Conservation (phyloP, 2,888 invertebrate species). For the Hydroisotoma schaefferi region DNA sequence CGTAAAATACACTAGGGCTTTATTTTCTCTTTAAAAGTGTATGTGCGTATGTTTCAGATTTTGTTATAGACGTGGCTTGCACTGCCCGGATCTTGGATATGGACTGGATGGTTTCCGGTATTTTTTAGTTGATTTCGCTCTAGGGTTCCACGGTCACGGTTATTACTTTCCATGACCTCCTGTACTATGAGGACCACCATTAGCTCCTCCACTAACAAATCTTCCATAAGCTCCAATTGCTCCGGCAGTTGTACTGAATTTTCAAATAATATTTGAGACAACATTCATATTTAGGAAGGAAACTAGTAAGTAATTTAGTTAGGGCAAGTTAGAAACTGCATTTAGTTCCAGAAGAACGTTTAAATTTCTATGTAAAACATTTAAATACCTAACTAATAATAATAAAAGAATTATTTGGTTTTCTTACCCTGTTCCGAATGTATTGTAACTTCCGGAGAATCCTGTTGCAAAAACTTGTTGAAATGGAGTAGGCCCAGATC, state of each 20-base stretch:
- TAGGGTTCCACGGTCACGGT: too few relatives aligned
- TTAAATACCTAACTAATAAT: not conserved
- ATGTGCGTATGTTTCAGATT: too few relatives aligned
- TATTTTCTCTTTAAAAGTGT: not conserved
- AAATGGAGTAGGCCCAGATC: constrained; percentile 44
- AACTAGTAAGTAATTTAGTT: not conserved
- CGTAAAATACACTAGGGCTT: not conserved
- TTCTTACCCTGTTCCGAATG: constrained; percentile 45
- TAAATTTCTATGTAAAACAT: too few relatives aligned
- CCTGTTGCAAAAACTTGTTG: constrained; percentile 45
- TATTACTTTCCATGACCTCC: constrained; percentile 27
- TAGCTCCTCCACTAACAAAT: constrained; percentile 43
- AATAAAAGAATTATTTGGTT: not conserved
- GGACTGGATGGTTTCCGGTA: too few relatives aligned
- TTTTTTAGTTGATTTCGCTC: too few relatives aligned
- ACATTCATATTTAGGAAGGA: not conserved
- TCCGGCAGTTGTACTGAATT: constrained; percentile 43
- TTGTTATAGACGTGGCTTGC: too few relatives aligned
- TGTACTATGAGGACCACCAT: constrained; percentile 28
- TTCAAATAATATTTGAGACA: constrained; percentile 1
- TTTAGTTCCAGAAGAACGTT: too few relatives aligned
- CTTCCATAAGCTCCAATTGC: constrained; percentile 46
- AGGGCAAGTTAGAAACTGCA: too few relatives aligned
- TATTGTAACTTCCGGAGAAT: constrained; percentile 44
- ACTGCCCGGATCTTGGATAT: too few relatives aligned